Conservation (phyloP, 2,888 invertebrate species). For the Sphinx pinastri region DNA sequence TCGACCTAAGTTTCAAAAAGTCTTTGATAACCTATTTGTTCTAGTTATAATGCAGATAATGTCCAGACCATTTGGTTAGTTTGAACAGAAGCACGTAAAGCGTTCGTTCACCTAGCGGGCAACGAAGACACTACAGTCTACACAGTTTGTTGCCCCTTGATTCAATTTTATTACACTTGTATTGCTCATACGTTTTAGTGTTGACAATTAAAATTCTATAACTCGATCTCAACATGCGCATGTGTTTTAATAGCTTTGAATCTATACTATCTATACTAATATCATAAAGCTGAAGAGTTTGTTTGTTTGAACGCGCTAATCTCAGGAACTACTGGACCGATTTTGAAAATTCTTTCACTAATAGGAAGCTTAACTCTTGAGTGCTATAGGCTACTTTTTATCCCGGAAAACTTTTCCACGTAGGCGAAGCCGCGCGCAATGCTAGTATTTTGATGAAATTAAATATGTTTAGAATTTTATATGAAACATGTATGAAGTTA, state of each 20-base stretch:
- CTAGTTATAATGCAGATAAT: slow-evolving; percentile 33
- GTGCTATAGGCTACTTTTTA: too few relatives aligned
- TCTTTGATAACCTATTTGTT: too few relatives aligned
- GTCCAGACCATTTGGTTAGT: slow-evolving; percentile 43
- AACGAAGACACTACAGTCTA: slow-evolving; percentile 36
- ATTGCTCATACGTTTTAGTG: slow-evolving; percentile 47
- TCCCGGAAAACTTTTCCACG: too few relatives aligned
- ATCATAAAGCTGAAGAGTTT: too few relatives aligned
- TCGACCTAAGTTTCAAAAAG: neutral
- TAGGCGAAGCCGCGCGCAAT: too few relatives aligned
- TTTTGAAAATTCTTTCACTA: too few relatives aligned
- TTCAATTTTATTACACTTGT: slow-evolving; percentile 52
- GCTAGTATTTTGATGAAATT: neutral
- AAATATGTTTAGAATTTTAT: neutral
- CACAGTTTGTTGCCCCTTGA: slow-evolving; percentile 42
- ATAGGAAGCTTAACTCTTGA: too few relatives aligned
- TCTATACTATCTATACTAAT: too few relatives aligned
- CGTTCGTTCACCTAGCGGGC: slow-evolving; percentile 49
- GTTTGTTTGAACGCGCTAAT: too few relatives aligned
- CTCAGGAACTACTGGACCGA: too few relatives aligned
- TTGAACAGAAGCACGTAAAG: slow-evolving; percentile 46
- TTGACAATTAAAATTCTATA: slow-evolving; percentile 40
- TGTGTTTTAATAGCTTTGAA: slow-evolving; percentile 4
- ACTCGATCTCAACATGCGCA: slow-evolving; percentile 7
- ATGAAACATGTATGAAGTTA: neutral